These are phyloP conservation scores for Mustela nigripes DNA, from an alignment of 2,113 vertebrate genomes.

Conservation along the genomic window DNA sequence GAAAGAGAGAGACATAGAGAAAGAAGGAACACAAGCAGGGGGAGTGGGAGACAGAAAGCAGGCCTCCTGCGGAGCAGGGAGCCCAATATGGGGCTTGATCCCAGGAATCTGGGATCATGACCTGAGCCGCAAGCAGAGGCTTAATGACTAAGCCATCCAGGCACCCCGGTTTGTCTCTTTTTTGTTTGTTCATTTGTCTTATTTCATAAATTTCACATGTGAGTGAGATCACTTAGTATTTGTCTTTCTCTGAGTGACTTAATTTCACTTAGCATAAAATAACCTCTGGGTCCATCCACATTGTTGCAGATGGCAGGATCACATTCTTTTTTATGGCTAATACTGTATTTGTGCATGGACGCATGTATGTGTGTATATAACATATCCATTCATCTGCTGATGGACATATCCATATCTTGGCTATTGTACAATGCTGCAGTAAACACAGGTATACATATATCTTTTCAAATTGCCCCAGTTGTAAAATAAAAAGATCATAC, in stretches of 20 bases:
- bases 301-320: background rate
- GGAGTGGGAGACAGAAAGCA: no score
- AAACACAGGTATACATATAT: background rate
- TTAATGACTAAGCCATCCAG: no score
- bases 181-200: background rate
- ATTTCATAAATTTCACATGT: background rate
- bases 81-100: no score
- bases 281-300: background rate
- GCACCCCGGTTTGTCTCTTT: background rate
- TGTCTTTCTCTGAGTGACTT: background rate
- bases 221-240: background rate
- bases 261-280: background rate
- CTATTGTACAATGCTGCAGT: background rate
- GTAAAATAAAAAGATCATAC: background rate
- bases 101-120: no score
- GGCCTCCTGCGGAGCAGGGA: no score
- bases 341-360: fast-evolving
- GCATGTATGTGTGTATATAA: background rate
- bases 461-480: background rate
- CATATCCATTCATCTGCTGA: background rate
- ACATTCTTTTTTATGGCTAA: background rate
- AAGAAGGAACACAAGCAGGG: no score
- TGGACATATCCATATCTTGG: background rate
- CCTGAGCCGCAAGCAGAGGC: no score
- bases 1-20: no score